Conservation (phyloP, 2,888 invertebrate genomes). For the Lasioglossum zephyrum region DNA sequence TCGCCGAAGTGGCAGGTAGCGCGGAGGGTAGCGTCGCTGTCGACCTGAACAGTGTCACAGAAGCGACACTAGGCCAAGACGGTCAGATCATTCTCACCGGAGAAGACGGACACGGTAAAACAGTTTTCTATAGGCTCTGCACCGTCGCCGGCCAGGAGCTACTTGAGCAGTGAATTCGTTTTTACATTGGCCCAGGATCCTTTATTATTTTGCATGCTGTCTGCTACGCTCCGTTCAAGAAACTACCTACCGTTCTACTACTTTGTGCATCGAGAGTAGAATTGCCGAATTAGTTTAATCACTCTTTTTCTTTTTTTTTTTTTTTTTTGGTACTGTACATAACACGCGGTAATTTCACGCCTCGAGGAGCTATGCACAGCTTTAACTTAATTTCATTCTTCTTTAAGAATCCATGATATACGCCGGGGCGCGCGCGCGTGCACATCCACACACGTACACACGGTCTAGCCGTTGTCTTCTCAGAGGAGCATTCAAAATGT, state of each 20-base stretch:
- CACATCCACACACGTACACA: background rate
- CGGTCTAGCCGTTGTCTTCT: conserved; percentile 5
- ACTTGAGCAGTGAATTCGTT: conserved; percentile 83
- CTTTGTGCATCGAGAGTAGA: conserved; percentile 75
- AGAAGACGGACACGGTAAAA: conserved; percentile 95
- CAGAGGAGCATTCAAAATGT: conserved; percentile 29
- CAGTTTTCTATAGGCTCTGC: conserved; percentile 85
- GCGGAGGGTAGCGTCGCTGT: conserved; percentile 91
- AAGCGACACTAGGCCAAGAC: conserved; percentile 95
- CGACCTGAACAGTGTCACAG: conserved; percentile 94
- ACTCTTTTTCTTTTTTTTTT: background rate
- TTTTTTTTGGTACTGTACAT: conserved; percentile 75
- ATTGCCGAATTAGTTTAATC: conserved; percentile 67
- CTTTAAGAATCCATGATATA: conserved; percentile 77
- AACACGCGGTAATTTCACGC: conserved; percentile 69
- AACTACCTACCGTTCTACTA: conserved; percentile 72
- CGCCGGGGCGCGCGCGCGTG: background rate
- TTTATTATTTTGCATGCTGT: conserved; percentile 81
- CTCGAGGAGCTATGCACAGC: conserved; percentile 71
- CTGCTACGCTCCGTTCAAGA: conserved; percentile 78
- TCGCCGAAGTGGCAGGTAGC: conserved; percentile 89
- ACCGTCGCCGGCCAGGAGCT: conserved; percentile 84
- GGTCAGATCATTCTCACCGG: conserved; percentile 98
- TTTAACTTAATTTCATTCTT: conserved; percentile 67
- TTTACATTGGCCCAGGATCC: conserved; percentile 71